Base-by-base conservation (phyloP, 2,888 invertebrate species). In the Drosophila neutralis region DNA sequence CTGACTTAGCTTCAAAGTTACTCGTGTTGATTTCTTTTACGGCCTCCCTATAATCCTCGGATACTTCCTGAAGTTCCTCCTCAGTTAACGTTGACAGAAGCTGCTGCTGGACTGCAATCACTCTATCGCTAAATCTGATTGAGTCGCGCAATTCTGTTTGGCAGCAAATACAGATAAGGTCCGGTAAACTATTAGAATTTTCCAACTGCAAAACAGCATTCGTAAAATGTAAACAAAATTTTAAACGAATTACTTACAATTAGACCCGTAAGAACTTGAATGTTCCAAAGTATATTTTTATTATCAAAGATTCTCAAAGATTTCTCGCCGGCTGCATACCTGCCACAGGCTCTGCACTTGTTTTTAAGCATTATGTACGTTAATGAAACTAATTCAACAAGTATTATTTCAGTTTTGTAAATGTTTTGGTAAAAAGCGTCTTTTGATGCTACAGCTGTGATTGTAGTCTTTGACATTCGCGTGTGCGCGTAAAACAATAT, bases 191-290 rank as follows among this genome's bases (percentile, higher is more conserved):
- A 13, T 73, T 62, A 0, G 29, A 59, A 38, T 68, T 71, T 62
- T 81, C 82, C 57, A 79, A 29, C 79, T 79, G 38, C 2, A 49
- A 27, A 11, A 21, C 11, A 15, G 11, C 2, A 18, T 5, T 24
- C 5, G 11, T 49, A 8, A 36, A 54, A 53, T 40, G 5, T 56
- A 13, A 11, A 21, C 31, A 31, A 36, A 13, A 59, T 40, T 35
- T 11, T 10, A 24, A 1, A 21, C 2, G 18, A 29, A 54, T 15
- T 33, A 29, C 73, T 68, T 64, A 80, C 78, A 58, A 66, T 38
- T 24, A 80, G 27, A 2, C 83, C 83, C 4, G 80, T 80, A 8
- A 81, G 56, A 13, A 66, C 62, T 67, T 83, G 71, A 35, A 81
- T 68, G 29, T 57, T 67, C 69, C 71, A 73, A 45, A 83, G 53